Base-by-base conservation (phyloP, 2,113 vertebrate genomes). In the Rousettus leschenaultii region DNA sequence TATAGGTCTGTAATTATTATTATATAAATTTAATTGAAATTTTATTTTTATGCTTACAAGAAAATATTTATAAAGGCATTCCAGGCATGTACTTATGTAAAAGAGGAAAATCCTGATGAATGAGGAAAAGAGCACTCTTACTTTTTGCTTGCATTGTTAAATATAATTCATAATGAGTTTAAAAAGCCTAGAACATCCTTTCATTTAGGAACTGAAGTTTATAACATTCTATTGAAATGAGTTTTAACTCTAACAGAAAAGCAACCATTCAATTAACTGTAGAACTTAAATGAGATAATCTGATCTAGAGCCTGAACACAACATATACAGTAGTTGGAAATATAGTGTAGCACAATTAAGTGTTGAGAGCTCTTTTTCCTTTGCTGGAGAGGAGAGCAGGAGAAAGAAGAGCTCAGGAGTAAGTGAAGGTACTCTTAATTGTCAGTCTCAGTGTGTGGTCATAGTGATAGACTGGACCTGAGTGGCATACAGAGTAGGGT, bases 251-350 rank as follows among this genome's bases (percentile, higher is more conserved):
- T 65, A 75, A 45, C 22, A 91, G 87, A 85, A 75, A 68, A 95
- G 92, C 71, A 94, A 24, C n/a, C 35, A 66, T 63, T 6, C 30
- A 94, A 48, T 68, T 84, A 61, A 77, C 28, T 1, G 1, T 86
- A 21, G 61, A 71, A 53, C 63, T 95, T 24, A 92, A 94, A 68
- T 35, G 78, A 97, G 35, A 55, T 94, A 79, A 84, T 74, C 78
- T 95, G 55, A 70, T 90, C 19, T n/a, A 63, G 66, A 95, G 21
- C 21, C 21, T 92, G 68, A 55, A 53, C 19, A 35, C 66, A 89
- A 8, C 33, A 2, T 35, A 61, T 38, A 70, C 30, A 73, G 19
- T 7, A 26, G 7, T 40, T 78, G 53, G 80, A 66, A 71, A 53
- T 80, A 5, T 66, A 14, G 33, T 86, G 26, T 3, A 14, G 28